Percentiles rank a stretch among this genome's conserved stretches.
Evolutionary conservation across 2,797 vertebrate species (phyloP).

Genomic region (Acipenser oxyrinchus): DNA sequence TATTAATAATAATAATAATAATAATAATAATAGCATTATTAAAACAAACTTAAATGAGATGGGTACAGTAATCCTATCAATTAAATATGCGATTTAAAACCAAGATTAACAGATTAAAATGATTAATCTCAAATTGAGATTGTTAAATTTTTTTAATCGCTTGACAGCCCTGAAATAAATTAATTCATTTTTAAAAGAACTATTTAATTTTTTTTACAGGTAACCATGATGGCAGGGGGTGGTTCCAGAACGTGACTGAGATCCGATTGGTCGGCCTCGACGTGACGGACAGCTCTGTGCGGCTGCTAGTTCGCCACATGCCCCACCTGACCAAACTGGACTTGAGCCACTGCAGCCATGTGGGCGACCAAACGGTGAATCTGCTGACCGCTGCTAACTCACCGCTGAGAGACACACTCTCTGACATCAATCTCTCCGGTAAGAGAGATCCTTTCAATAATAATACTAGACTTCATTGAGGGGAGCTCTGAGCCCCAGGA

Average conservation of each 20-base stretch:
- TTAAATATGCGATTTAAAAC: no score
- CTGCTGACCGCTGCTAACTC: conserved; percentile 72
- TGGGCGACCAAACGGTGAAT: conserved; percentile 75
- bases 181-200: no score
- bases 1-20: no score
- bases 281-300: conserved; percentile 65
- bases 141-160: no score
- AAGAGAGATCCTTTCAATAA: conserved; percentile 12
- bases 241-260: conserved; percentile 74
- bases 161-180: no score
- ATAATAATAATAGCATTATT: no score
- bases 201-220: conserved; percentile 37
- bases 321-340: conserved; percentile 75
- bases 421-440: conserved; percentile 79
- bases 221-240: conserved; percentile 62
- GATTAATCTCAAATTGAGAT: no score
- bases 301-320: conserved; percentile 71
- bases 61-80: no score
- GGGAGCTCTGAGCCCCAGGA: no score
- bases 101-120: no score
- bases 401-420: conserved; percentile 72
- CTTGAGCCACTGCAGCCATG: conserved; percentile 74
- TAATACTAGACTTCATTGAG: no score
- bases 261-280: conserved; percentile 72
- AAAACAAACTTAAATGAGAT: no score